Percentiles rank a stretch among this genome's conserved stretches.
Conservation (phyloP, 2,113 vertebrate species). For the Passerina amoena region DNA sequence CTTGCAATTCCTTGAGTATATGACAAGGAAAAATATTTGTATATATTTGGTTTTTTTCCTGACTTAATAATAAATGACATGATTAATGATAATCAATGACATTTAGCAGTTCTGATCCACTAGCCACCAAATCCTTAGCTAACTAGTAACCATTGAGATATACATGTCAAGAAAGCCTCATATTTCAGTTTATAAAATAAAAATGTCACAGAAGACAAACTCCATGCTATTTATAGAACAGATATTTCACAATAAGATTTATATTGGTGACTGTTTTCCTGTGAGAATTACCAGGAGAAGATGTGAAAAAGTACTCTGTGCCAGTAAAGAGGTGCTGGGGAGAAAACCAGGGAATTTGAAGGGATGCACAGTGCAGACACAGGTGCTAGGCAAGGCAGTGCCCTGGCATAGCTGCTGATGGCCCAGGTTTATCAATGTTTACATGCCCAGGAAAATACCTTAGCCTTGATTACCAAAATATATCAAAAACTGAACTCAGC, state of each 20-base stretch:
- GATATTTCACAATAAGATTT: neutral
- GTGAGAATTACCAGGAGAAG: neutral
- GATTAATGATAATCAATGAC: neutral
- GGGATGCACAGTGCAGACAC: accelerated
- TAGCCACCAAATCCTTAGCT: neutral
- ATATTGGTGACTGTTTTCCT: neutral
- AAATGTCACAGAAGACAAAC: neutral
- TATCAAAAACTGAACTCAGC: neutral
- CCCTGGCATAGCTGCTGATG: neutral
- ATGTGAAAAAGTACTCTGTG: neutral
- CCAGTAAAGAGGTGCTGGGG: neutral
- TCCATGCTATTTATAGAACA: neutral
- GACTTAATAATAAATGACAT: neutral
- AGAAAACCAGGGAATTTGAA: neutral
- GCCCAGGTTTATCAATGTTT: neutral
- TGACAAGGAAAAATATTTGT: neutral
- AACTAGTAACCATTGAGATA: neutral
- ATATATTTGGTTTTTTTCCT: neutral
- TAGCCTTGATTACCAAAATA: neutral
- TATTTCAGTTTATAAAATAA: neutral
- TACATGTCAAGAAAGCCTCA: neutral
- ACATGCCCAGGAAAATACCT: neutral
- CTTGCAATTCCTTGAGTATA: neutral
- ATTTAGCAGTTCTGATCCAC: neutral
- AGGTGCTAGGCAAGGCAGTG: neutral